Base-by-base conservation (phyloP, 2,888 invertebrate species). In the Sthenelais limicola region DNA sequence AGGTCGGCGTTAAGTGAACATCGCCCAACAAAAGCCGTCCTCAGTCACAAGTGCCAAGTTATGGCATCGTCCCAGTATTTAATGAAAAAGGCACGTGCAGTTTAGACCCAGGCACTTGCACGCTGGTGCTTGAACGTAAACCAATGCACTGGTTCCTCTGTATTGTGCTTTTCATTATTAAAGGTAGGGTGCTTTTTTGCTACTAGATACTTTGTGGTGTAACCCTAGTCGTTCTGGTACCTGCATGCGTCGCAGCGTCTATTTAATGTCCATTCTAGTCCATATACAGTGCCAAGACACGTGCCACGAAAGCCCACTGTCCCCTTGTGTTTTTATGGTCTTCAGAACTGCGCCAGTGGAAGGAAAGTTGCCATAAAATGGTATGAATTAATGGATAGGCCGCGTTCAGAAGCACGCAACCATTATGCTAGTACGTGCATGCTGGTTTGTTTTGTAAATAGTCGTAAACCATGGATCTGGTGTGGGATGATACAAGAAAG, bases 361-460 rank as follows among this genome's bases (percentile, higher is more conserved):
- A 15, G n/a, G 5, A 12, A 38, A 21, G 62, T 62, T 24, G 62
- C 43, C 33, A 24, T 62, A 62, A 62, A 35, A 62, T 62, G 62
- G 62, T n/a, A n/a, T n/a, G n/a, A n/a, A n/a, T n/a, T n/a, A n/a
- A n/a, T 24, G 38, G 38, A 35, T 21, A n/a, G 3, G 38, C n/a
- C n/a, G 4, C 62, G 38, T 43, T 12, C n/a, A 12, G 35, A 12
- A 15, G 62, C 62, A 62, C 62, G 62, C 62, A 62, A 62, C 35
- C 62, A 26, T 9, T 21, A 26, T 38, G 62, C 26, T 24, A 12
- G 12, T 18, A 43, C 38, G 62, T 62, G 62, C 62, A 62, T 62
- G 62, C 43, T 38, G 62, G 5, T 7, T 18, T 62, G 62, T 62
- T n/a, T 62, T 62, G 62, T 62, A 62, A 62, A 62, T 62, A 62